Conservation (phyloP, 2,797 vertebrate genomes). For the Brachyalestes nurse region DNA sequence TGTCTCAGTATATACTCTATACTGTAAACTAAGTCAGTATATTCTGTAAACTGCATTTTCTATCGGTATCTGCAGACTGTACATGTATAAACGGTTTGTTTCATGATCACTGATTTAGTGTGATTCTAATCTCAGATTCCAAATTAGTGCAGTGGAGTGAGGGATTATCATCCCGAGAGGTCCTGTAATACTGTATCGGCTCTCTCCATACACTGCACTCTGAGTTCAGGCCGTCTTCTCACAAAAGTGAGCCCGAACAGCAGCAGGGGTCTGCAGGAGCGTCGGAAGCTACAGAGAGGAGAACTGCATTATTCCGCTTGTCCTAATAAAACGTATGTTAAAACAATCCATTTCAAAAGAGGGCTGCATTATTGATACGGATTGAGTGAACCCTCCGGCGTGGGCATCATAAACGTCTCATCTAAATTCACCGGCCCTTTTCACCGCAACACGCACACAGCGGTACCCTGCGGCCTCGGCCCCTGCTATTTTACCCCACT, state of each 20-base stretch:
- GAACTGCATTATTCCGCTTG: constrained; percentile 61
- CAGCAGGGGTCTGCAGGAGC: not conserved
- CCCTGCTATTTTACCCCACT: constrained; percentile 48
- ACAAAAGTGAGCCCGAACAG: not conserved
- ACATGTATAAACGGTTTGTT: not conserved
- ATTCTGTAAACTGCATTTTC: not conserved
- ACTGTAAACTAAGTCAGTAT: no score
- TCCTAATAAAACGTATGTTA: constrained; percentile 75
- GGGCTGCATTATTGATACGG: constrained; percentile 79
- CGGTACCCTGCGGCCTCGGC: constrained; percentile 53
- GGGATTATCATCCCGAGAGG: not conserved
- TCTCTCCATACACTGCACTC: not conserved
- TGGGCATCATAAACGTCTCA: constrained; percentile 73
- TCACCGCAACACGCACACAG: constrained; percentile 55
- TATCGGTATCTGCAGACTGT: not conserved
- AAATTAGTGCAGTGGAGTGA: not conserved
- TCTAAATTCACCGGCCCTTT: constrained; percentile 74
- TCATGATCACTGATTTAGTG: no score
- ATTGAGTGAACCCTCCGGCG: constrained; percentile 70
- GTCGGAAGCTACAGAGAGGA: not conserved
- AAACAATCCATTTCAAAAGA: constrained; percentile 83
- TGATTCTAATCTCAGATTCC: not conserved
- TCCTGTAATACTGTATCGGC: not conserved
- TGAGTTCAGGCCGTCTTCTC: not conserved
- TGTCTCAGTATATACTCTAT: no score